Evolutionary conservation across 2,797 vertebrate genomes (phyloP).

Genomic region (Acanthurus lineatus): DNA sequence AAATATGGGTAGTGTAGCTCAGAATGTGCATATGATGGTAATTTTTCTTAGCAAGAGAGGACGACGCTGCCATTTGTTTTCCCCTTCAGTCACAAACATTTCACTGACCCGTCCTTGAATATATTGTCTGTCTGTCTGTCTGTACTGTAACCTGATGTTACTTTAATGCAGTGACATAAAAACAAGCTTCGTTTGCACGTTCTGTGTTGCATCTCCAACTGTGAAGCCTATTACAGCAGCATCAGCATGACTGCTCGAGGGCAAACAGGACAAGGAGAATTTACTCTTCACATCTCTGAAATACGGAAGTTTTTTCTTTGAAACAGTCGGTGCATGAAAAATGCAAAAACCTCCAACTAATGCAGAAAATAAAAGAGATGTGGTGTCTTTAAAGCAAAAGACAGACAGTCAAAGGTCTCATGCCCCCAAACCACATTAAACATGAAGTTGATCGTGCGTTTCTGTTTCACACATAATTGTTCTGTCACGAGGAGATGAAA

Average conservation of each 20-base stretch:
- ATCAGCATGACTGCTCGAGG: neutral
- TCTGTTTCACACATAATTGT: neutral
- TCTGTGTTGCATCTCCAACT: constrained; percentile 21
- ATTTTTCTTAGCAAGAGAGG: neutral
- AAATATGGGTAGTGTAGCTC: constrained; percentile 29
- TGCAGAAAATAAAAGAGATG: neutral
- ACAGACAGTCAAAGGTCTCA: too few species aligned
- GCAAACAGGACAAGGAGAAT: constrained; percentile 16
- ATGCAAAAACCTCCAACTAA: neutral
- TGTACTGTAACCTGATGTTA: neutral
- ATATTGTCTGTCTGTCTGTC: neutral
- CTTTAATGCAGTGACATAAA: constrained; percentile 6
- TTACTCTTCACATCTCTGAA: constrained; percentile 19
- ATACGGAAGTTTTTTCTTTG: neutral
- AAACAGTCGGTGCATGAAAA: constrained; percentile 13
- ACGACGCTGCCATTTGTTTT: neutral
- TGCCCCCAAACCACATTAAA: too few species aligned
- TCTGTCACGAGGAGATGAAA: neutral
- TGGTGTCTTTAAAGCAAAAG: constrained; percentile 7
- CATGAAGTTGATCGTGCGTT: neutral
- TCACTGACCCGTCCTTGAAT: neutral
- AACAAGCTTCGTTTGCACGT: neutral
- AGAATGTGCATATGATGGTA: constrained; percentile 28
- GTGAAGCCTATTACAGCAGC: constrained; percentile 2
- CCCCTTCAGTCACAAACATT: constrained; percentile 19